Percentiles rank a stretch among this genome's conserved stretches.
Evolutionary conservation across 1,140 invertebrate species (phyloP).

Genomic region (Meloidogyne chitwoodi): DNA sequence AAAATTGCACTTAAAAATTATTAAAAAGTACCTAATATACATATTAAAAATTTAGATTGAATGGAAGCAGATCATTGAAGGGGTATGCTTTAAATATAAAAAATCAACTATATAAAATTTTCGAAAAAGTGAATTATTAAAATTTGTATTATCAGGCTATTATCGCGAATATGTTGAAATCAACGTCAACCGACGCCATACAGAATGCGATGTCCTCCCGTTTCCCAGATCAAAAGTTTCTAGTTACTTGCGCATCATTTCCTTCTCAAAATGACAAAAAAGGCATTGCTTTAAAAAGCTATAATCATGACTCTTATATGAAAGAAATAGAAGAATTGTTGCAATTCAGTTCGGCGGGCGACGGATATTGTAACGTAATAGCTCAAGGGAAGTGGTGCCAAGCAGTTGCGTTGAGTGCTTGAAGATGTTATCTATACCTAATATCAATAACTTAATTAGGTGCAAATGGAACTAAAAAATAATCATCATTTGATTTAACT

Average conservation of each 20-base stretch:
- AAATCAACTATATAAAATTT: background rate
- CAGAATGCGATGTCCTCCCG: conserved; percentile 8
- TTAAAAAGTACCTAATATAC: background rate
- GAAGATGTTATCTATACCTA: background rate
- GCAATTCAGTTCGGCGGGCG: conserved; percentile 17
- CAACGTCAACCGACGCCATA: background rate
- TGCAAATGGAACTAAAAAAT: too few relatives aligned
- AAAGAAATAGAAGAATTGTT: background rate
- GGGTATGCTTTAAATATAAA: background rate
- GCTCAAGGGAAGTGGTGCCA: conserved; percentile 17
- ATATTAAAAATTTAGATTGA: background rate
- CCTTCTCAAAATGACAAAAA: background rate
- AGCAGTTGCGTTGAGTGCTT: conserved; percentile 14
- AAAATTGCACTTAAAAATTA: too few relatives aligned
- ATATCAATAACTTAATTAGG: too few relatives aligned
- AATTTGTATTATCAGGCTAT: background rate
- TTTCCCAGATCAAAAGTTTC: conserved; percentile 10
- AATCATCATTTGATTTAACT: too few relatives aligned
- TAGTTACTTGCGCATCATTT: conserved; percentile 2
- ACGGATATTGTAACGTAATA: conserved; percentile 19
- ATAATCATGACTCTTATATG: background rate
- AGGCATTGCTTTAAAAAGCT: background rate
- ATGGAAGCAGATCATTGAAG: background rate
- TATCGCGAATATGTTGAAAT: background rate
- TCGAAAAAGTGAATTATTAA: background rate